These are phyloP conservation scores for Dimorphilus gyrociliatus DNA, from an alignment of 2,888 invertebrate species.

Conservation along the genomic window DNA sequence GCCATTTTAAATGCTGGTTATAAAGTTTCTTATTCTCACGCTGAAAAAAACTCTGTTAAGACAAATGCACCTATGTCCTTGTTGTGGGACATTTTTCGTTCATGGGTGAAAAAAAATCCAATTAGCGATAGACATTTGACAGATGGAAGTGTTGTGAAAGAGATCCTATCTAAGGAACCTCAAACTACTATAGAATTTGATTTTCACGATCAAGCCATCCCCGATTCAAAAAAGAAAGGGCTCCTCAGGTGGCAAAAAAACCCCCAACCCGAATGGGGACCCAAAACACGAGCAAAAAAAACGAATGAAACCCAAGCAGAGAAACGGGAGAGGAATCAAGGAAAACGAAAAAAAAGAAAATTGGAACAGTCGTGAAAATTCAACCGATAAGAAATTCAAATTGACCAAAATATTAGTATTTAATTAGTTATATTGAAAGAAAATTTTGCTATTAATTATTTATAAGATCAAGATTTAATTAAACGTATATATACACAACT, in stretches of 20 bases:
- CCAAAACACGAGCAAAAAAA: slow-evolving; percentile 53
- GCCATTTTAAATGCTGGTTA: slow-evolving; percentile 48
- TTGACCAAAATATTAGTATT: too few species aligned
- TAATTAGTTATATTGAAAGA: too few species aligned
- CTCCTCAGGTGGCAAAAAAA: slow-evolving; percentile 60
- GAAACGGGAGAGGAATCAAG: slow-evolving; percentile 2
- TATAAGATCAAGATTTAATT: too few species aligned
- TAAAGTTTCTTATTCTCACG: slow-evolving; percentile 78
- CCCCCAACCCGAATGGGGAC: slow-evolving; percentile 76
- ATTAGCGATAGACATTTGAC: slow-evolving; percentile 18
- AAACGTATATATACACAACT: too few species aligned
- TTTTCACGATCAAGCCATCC: slow-evolving; percentile 56
- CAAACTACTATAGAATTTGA: slow-evolving; percentile 19
- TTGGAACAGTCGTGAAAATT: too few species aligned
- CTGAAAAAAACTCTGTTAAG: slow-evolving; percentile 68
- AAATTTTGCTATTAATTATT: too few species aligned
- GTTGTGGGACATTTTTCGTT: slow-evolving; percentile 73
- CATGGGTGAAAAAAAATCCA: slow-evolving; percentile 47
- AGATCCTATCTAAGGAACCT: slow-evolving; percentile 23
- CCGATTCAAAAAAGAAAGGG: slow-evolving; percentile 54
- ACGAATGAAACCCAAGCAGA: slow-evolving; percentile 3
- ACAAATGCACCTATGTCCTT: slow-evolving; percentile 70
- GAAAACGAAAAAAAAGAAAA: slow-evolving; percentile 1
- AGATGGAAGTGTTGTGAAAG: slow-evolving; percentile 18
- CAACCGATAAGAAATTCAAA: too few species aligned